Evolutionary conservation across 2,888 invertebrate species (phyloP), one percentile per base, ranked within the genome.

Genomic region (Harpagoxenus sublaevis): DNA sequence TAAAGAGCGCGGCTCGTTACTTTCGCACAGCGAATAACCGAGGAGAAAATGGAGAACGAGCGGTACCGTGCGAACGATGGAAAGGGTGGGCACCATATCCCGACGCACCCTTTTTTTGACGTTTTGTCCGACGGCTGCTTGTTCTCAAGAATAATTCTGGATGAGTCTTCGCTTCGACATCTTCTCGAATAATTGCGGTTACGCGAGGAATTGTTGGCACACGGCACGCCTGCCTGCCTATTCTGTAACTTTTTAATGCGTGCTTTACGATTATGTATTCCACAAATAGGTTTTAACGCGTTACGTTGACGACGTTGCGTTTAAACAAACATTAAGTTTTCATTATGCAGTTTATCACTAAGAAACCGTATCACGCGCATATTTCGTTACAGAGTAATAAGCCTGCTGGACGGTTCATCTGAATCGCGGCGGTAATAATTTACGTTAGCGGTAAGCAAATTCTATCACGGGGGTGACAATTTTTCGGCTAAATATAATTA

Each of bases 1-100:
- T 68, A 79, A 85, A 77, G 65, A 84, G 35, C 55, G 68, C 65
- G 53, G 71, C 79, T 84, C 78, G 84, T 86, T 86, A 78, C 84
- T 79, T 63, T 53, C 35, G 71, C 73, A 51, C 70, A 51, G 35
- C 51, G 68, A 55, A 66, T 68, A 57, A 55, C 62, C 39, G 45
- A 75, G 71, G 63, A 60, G 55, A 55, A 70, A 57, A 62, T 42
- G 65, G 70, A 57, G 23, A 75, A 60, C 74, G 51, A 35, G 62
- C 35, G 39, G 45, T n/a, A 18, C 23, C 8, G 12, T 3, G 31
- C 6, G 23, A 39, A 5, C 48, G 4, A 9, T 18, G 45, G 35
- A 8, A 48, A 2, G n/a, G n/a, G 12, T 28, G 18, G 63, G 5
- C 15, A 5, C 3, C 23, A 8, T 23, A 23, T 23, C 23, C 23